A percentile compares a stretch with the other conserved stretches of the same genome.
phyloP scores from a whole-genome alignment of 1,140 invertebrate species.

The Coenobita brevimanus region DNA sequence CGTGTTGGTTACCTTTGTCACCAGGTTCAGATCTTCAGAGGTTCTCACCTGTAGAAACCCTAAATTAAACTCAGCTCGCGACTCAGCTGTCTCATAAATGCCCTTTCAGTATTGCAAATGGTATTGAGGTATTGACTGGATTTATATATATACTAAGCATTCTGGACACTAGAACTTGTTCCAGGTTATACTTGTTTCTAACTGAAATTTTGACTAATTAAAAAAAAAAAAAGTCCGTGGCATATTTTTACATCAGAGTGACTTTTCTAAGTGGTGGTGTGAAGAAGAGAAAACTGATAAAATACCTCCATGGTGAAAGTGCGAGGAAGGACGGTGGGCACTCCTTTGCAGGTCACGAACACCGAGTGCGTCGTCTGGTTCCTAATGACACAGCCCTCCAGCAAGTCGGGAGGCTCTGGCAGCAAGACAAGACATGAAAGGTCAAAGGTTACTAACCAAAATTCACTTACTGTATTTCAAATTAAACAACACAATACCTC shows the following conservation, averaged over 20 bases:
- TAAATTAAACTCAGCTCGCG: no score
- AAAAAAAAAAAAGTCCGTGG: neutral
- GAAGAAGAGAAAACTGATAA: neutral
- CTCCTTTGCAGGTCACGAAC: slow-evolving; percentile 44
- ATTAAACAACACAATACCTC: no score
- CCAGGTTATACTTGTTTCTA: no score
- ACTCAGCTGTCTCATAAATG: no score
- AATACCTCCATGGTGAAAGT: slow-evolving; percentile 57
- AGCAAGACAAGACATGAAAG: neutral
- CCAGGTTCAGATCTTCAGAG: slow-evolving; percentile 63
- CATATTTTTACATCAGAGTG: neutral
- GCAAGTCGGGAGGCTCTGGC: slow-evolving; percentile 45
- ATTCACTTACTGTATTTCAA: no score
- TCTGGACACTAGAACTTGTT: no score
- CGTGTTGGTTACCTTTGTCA: slow-evolving; percentile 64
- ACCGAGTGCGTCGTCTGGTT: slow-evolving; percentile 51
- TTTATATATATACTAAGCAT: no score
- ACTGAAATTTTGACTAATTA: no score
- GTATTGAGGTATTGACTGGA: neutral
- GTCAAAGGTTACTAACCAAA: no score
- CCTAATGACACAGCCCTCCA: slow-evolving; percentile 48
- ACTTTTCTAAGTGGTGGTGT: neutral
- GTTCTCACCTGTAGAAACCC: slow-evolving; percentile 50
- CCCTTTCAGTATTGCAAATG: neutral
- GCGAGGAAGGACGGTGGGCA: slow-evolving; percentile 45